Percentiles rank a stretch among this genome's conserved stretches.
phyloP scores from a whole-genome alignment of 2,797 vertebrate genomes.

The Melanotaenia parkinsoni region DNA sequence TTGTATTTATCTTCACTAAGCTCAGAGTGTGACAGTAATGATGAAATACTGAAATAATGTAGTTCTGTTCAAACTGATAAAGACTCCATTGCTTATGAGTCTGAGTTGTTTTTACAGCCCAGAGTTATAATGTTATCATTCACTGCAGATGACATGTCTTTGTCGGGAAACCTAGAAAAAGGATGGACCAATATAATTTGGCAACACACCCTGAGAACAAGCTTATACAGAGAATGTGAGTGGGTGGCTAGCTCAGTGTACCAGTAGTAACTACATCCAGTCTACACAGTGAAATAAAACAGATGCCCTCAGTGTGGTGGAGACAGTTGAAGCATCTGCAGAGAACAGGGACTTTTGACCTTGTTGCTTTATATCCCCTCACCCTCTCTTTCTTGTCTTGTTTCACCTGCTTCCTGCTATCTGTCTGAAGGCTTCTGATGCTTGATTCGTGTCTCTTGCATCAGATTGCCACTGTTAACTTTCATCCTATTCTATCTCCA shows the following conservation, averaged over 20 bases:
- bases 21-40: slow-evolving; percentile 57
- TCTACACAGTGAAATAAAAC: slow-evolving; percentile 43
- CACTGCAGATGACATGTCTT: slow-evolving; percentile 51
- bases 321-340: slow-evolving; percentile 22
- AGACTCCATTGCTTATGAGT: slow-evolving; percentile 48
- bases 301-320: slow-evolving; percentile 22
- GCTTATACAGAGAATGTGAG: slow-evolving; percentile 47
- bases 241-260: slow-evolving; percentile 47
- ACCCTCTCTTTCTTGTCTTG: slow-evolving; percentile 22
- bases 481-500: slow-evolving; percentile 3
- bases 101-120: slow-evolving; percentile 51
- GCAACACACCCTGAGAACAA: slow-evolving; percentile 43
- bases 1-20: slow-evolving; percentile 49
- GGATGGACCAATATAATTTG: slow-evolving; percentile 52
- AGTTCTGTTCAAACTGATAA: slow-evolving; percentile 64
- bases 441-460: slow-evolving; percentile 42
- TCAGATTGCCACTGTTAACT: slow-evolving; percentile 12
- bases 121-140: slow-evolving; percentile 59
- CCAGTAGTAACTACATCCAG: slow-evolving; percentile 42
- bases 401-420: slow-evolving; percentile 17
- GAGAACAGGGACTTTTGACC: slow-evolving; percentile 42
- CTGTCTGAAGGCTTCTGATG: slow-evolving; percentile 18
- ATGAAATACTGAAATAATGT: slow-evolving; percentile 62
- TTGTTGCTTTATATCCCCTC: slow-evolving; percentile 39
- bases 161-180: slow-evolving; percentile 44